Evolutionary conservation across 2,797 vertebrate species (phyloP).

Genomic region (Aldrovandia affinis): DNA sequence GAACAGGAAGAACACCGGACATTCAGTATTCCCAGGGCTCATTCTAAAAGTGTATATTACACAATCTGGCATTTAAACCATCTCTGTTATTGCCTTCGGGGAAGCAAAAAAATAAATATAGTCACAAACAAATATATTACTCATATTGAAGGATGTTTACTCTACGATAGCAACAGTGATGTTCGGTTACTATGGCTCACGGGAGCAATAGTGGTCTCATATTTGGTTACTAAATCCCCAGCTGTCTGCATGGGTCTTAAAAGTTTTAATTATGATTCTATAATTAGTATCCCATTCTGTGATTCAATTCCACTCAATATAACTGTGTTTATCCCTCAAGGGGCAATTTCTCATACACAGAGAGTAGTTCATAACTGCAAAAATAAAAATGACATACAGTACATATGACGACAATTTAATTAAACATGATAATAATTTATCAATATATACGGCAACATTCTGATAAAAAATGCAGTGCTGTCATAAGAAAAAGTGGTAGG

Average conservation of each 20-base stretch:
- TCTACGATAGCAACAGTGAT: neutral
- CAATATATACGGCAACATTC: no score
- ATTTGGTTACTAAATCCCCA: neutral
- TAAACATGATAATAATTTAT: no score
- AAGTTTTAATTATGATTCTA: slow-evolving; percentile 38
- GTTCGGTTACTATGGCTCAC: slow-evolving; percentile 17
- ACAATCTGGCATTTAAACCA: neutral
- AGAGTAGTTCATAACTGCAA: no score
- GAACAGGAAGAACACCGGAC: neutral
- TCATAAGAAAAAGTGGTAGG: no score
- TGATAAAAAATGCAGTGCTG: no score
- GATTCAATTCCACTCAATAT: no score
- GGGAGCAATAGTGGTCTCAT: neutral
- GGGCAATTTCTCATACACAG: no score
- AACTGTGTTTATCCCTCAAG: no score
- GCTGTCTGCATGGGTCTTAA: slow-evolving; percentile 20
- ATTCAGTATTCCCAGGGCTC: neutral
- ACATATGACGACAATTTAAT: no score
- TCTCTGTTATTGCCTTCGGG: neutral
- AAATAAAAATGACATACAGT: no score
- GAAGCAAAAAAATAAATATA: slow-evolving; percentile 5
- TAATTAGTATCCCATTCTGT: slow-evolving; percentile 12
- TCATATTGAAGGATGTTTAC: neutral
- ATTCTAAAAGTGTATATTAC: neutral
- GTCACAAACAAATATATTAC: neutral